These are phyloP conservation scores for Lasioglossum albipes DNA, from an alignment of 1,140 invertebrate genomes.

Conservation along the genomic window DNA sequence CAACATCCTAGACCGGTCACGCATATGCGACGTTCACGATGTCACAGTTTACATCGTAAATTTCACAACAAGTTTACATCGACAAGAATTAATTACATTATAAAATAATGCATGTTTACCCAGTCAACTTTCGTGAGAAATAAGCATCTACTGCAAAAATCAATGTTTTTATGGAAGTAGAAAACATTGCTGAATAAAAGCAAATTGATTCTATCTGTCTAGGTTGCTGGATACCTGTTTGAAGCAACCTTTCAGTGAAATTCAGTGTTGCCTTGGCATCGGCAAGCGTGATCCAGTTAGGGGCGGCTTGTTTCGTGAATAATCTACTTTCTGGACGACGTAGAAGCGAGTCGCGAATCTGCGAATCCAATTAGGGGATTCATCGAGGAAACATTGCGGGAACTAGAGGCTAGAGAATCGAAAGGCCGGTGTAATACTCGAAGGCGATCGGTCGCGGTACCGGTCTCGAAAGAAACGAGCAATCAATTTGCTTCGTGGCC, in stretches of 20 bases:
- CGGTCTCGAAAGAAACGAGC: neutral
- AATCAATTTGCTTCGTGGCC: neutral
- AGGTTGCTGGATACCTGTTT: no score
- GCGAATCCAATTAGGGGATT: slow-evolving; percentile 22
- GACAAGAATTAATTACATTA: no score
- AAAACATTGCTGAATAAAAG: no score
- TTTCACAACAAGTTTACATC: no score
- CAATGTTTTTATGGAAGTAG: no score
- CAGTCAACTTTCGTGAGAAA: no score
- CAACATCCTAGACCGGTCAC: no score
- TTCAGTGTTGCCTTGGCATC: neutral
- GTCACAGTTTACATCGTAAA: no score
- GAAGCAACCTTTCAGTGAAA: neutral
- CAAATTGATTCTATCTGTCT: no score
- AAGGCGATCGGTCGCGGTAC: neutral
- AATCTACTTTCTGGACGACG: slow-evolving; percentile 3
- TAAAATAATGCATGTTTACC: no score
- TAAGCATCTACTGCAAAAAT: no score
- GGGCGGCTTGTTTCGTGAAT: neutral
- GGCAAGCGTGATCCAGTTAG: slow-evolving; percentile 23
- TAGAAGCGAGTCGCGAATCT: neutral
- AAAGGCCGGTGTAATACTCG: neutral
- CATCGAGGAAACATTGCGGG: neutral
- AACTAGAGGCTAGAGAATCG: slow-evolving; percentile 2
- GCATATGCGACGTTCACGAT: no score